Percentiles rank a stretch among this genome's conserved stretches.
phyloP scores from a whole-genome alignment of 2,888 invertebrate genomes.

The Polymixis flavicincta region DNA sequence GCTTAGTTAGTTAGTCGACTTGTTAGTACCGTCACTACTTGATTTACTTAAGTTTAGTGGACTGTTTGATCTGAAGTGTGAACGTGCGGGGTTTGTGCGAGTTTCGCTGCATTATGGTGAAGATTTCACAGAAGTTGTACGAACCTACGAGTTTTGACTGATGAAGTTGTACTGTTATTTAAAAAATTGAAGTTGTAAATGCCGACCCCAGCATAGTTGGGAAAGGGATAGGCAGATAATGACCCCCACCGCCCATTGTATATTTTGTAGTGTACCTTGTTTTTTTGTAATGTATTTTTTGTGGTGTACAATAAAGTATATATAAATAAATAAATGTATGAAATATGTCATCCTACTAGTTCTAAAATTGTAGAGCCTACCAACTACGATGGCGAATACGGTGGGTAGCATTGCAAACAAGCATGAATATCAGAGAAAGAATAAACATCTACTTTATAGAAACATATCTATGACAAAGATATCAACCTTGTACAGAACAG shows the following conservation, averaged over 20 bases:
- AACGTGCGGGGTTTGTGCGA: constrained; percentile 4
- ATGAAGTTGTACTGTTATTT: neutral
- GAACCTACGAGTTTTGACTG: neutral
- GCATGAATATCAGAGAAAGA: constrained; percentile 7
- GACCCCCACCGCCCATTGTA: too few species aligned
- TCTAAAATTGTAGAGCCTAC: neutral
- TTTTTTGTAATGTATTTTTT: too few species aligned
- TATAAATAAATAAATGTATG: too few species aligned
- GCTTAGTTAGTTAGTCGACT: constrained; percentile 63
- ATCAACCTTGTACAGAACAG: neutral
- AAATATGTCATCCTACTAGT: too few species aligned
- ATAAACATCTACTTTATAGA: neutral
- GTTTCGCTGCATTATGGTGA: neutral
- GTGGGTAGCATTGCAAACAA: neutral
- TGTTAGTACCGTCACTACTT: constrained; percentile 59
- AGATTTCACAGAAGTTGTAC: neutral
- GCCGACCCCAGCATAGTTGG: too few species aligned
- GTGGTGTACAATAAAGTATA: too few species aligned
- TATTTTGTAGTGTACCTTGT: too few species aligned
- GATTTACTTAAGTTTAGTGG: constrained; percentile 65
- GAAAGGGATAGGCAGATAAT: too few species aligned
- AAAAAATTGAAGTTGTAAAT: neutral
- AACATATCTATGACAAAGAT: neutral
- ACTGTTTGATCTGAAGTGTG: constrained; percentile 56
- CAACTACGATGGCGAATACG: neutral